Evolutionary conservation across 2,797 vertebrate species (phyloP).

Genomic region (Alfaro cultratus): DNA sequence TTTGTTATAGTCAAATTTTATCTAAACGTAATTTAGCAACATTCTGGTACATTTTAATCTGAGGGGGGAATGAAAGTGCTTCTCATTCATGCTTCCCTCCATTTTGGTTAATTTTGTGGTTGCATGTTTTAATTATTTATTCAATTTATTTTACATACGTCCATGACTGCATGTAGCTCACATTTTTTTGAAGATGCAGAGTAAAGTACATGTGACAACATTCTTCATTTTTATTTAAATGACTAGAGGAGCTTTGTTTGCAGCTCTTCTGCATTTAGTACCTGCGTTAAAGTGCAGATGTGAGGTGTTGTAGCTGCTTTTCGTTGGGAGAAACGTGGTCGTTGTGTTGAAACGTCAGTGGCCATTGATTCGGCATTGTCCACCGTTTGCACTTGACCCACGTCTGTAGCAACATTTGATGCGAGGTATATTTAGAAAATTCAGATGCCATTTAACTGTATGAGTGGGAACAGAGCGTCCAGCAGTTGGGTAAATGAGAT

Average conservation of each 20-base stretch:
- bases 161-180: not conserved
- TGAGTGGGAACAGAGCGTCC: conserved; percentile 47
- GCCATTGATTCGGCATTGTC: conserved; percentile 37
- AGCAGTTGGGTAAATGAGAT: conserved; percentile 56
- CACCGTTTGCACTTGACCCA: conserved; percentile 29
- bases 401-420: conserved; percentile 47
- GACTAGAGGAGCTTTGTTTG: conserved; percentile 21
- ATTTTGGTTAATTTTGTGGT: not conserved
- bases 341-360: conserved; percentile 22
- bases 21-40: not conserved
- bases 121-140: not conserved
- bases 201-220: not conserved
- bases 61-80: not conserved
- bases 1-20: not conserved
- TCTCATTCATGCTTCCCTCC: not conserved
- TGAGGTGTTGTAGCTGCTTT: conserved; percentile 25
- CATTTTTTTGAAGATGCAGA: not conserved
- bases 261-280: conserved; percentile 5
- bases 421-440: conserved; percentile 52
- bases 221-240: conserved; percentile 14
- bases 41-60: not conserved
- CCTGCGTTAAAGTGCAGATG: not conserved
- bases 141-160: not conserved
- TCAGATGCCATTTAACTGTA: conserved; percentile 40
- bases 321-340: conserved; percentile 18